A percentile compares a stretch with the other conserved stretches of the same genome.
Conservation (phyloP, 2,888 invertebrate genomes). For the Baccha elongata region DNA sequence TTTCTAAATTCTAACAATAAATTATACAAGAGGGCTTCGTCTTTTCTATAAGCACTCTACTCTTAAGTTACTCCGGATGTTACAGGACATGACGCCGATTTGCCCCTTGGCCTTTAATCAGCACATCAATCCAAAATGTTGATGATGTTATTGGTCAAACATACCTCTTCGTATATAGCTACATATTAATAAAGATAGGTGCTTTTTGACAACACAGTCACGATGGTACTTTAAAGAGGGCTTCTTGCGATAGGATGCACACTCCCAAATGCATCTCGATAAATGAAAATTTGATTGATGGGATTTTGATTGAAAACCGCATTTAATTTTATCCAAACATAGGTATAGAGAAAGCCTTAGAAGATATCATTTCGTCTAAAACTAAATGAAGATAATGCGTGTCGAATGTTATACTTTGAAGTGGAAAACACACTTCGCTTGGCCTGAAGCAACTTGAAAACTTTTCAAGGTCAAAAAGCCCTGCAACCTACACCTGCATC, state of each 20-base stretch:
- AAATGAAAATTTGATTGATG: slow-evolving; percentile 69
- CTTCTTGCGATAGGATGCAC: background rate
- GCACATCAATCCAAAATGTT: slow-evolving; percentile 39
- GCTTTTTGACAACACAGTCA: slow-evolving; percentile 28
- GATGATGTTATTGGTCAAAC: slow-evolving; percentile 4
- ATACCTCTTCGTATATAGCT: too few species aligned
- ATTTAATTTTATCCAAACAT: slow-evolving; percentile 20
- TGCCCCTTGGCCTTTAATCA: slow-evolving; percentile 58
- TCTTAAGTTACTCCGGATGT: slow-evolving; percentile 14
- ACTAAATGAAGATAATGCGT: slow-evolving; percentile 60
- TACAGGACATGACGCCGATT: slow-evolving; percentile 20
- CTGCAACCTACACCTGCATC: slow-evolving; percentile 42
- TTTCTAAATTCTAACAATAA: too few species aligned
- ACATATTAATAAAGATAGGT: slow-evolving; percentile 28
- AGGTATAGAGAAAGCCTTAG: too few species aligned
- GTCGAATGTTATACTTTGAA: slow-evolving; percentile 46
- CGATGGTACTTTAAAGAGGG: slow-evolving; percentile 38
- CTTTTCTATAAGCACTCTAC: background rate
- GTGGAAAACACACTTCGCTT: slow-evolving; percentile 32
- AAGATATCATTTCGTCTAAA: slow-evolving; percentile 29
- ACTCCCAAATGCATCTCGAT: slow-evolving; percentile 42
- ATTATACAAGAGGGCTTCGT: background rate
- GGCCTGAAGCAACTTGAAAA: slow-evolving; percentile 26
- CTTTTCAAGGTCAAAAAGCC: slow-evolving; percentile 58
- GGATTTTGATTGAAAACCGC: slow-evolving; percentile 61